Percentiles rank a stretch among this genome's conserved stretches.
These are phyloP conservation scores for Mus minutoides DNA, from an alignment of 2,797 vertebrate species.

Conservation along the genomic window DNA sequence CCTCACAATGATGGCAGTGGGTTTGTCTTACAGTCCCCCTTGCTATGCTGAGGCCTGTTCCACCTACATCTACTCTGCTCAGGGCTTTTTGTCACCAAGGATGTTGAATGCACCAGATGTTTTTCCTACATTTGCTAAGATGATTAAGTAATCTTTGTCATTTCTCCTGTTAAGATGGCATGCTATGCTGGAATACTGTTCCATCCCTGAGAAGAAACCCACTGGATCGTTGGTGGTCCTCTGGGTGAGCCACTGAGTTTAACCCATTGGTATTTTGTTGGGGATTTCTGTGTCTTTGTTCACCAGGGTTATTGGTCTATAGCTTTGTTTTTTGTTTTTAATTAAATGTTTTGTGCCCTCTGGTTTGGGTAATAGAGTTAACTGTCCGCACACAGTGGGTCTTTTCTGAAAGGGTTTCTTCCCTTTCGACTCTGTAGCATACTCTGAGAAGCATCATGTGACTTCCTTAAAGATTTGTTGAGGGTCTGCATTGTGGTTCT, in stretches of 20 bases:
- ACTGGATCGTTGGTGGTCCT: not conserved
- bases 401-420: not conserved
- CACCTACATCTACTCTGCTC: not conserved
- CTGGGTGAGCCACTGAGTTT: not conserved
- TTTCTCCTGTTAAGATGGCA: not conserved
- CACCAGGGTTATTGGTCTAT: not conserved
- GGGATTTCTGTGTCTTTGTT: not conserved
- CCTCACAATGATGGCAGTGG: not conserved
- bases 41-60: not conserved
- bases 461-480: not conserved
- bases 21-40: not conserved
- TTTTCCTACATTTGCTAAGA: not conserved
- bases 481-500: not conserved
- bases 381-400: not conserved
- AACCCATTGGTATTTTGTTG: too few relatives aligned
- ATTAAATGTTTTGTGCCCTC: not conserved
- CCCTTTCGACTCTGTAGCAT: not conserved
- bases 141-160: not conserved
- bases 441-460: not conserved
- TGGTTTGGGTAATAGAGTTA: not conserved
- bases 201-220: not conserved
- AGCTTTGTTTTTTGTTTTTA: not conserved
- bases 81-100: not conserved
- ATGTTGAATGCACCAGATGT: not conserved
- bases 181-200: not conserved